Conservation (phyloP, 2,797 vertebrate species). For the Hydrophis major region DNA sequence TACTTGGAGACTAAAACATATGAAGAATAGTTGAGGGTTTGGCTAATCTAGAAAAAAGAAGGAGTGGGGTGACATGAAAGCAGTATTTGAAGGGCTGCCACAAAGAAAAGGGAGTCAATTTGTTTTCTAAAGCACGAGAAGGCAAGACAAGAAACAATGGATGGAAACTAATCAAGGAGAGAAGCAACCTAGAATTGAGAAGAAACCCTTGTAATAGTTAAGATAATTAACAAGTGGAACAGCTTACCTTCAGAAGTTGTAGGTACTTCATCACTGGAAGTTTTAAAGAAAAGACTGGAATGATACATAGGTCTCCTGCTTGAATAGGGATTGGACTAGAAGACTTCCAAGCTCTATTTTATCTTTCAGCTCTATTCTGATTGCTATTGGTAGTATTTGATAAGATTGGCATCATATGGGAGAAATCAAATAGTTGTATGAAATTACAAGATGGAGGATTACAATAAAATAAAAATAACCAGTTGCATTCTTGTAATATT, state of each 20-base stretch:
- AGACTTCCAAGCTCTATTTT: neutral
- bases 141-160: too few relatives aligned
- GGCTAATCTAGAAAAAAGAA: neutral
- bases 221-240: neutral
- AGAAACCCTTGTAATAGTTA: neutral
- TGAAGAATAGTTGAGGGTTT: neutral
- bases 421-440: neutral
- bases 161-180: neutral
- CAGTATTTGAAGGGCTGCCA: neutral
- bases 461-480: neutral
- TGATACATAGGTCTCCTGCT: neutral
- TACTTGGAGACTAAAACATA: neutral
- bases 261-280: neutral
- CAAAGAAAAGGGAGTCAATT: neutral
- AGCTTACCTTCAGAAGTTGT: neutral
- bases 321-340: neutral
- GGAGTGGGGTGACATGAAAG: neutral
- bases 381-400: neutral
- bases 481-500: neutral
- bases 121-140: too few relatives aligned
- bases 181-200: neutral
- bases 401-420: neutral
- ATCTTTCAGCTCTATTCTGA: neutral
- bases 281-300: neutral
- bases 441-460: neutral